phyloP scores from a whole-genome alignment of 2,113 vertebrate genomes.

The Hippocampus zosterae region DNA sequence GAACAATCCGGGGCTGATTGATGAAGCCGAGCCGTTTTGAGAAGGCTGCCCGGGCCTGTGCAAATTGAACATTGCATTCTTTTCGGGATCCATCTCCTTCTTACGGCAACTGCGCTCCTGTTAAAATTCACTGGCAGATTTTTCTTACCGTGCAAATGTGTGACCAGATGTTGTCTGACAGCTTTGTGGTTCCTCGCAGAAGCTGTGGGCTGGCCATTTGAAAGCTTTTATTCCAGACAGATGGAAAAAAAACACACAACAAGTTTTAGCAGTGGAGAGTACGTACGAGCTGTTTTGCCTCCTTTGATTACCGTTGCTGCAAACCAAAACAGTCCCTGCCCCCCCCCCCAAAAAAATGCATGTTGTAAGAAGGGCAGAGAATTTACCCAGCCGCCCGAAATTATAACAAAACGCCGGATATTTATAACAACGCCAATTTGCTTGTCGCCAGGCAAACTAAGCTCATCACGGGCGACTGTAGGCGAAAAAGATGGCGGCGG shows the following conservation, averaged over 20 bases:
- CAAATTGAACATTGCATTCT: conserved; percentile 40
- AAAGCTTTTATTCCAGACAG: conserved; percentile 7
- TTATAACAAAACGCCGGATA: too few relatives aligned
- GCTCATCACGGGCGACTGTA: conserved; percentile 20
- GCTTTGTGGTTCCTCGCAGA: conserved; percentile 6
- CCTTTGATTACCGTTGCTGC: background rate
- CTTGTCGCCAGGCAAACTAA: background rate
- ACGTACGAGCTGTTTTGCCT: too few relatives aligned
- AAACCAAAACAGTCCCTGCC: background rate
- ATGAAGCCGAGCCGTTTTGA: conserved; percentile 47
- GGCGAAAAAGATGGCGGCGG: background rate
- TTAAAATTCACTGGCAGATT: conserved; percentile 20
- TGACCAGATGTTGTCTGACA: conserved; percentile 20
- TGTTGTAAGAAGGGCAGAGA: too few relatives aligned
- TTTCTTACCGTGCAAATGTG: conserved; percentile 16
- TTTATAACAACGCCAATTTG: too few relatives aligned
- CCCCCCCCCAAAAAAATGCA: too few relatives aligned
- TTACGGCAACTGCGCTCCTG: conserved; percentile 14
- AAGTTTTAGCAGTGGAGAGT: background rate
- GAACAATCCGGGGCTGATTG: conserved; percentile 44
- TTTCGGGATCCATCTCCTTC: conserved; percentile 16
- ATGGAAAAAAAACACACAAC: background rate
- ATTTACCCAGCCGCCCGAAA: too few relatives aligned
- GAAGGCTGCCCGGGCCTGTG: conserved; percentile 29
- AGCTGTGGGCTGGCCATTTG: conserved; percentile 24